Evolutionary conservation across 2,888 invertebrate species (phyloP).

Genomic region (Apeira syringaria): DNA sequence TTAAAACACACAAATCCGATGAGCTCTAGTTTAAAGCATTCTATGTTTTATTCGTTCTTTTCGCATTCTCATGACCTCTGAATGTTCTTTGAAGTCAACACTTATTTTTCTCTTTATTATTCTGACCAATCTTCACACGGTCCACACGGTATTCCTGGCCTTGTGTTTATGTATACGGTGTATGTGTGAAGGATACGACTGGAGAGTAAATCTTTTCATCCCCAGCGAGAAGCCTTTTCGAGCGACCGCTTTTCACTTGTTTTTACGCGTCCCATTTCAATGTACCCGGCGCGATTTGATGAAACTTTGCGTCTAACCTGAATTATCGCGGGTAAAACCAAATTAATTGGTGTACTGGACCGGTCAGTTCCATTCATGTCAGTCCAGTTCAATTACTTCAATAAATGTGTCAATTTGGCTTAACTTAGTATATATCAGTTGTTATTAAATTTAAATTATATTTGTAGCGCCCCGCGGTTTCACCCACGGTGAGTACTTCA

Average conservation of each 20-base stretch:
- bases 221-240: conserved; percentile 9
- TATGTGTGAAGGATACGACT: conserved; percentile 9
- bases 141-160: conserved; percentile 9
- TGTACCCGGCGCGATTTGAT: background rate
- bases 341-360: too few relatives aligned
- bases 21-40: too few relatives aligned
- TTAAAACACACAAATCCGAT: too few relatives aligned
- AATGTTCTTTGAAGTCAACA: conserved; percentile 12
- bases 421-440: too few relatives aligned
- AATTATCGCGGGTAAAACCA: background rate
- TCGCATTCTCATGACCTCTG: conserved; percentile 2
- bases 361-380: too few relatives aligned
- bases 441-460: too few relatives aligned
- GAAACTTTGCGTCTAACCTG: background rate
- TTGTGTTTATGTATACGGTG: conserved; percentile 15
- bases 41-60: background rate
- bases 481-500: too few relatives aligned
- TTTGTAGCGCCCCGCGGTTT: too few relatives aligned
- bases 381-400: too few relatives aligned
- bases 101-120: conserved; percentile 20
- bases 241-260: conserved; percentile 6
- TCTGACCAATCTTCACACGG: conserved; percentile 14
- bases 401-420: too few relatives aligned
- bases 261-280: conserved; percentile 7
- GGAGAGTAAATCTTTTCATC: conserved; percentile 18